Base-by-base conservation (phyloP, 2,888 invertebrate genomes). In the Microplitis manilae region DNA sequence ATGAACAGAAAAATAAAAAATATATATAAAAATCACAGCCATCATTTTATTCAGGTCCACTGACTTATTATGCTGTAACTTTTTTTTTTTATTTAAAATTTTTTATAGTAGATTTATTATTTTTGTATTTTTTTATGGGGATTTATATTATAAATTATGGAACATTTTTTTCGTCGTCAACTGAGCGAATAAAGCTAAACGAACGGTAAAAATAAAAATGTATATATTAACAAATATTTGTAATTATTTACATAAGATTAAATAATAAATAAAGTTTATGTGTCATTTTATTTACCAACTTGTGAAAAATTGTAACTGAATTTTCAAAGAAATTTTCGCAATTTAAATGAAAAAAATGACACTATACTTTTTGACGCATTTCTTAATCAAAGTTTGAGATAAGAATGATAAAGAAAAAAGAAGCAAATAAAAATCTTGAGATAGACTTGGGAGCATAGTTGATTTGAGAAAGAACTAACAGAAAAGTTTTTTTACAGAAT, bases 1-100 rank as follows among this genome's bases (percentile, higher is more conserved):
- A 68, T n/a, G 39, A 68, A 68, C 30, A 6, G n/a, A 62, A 62
- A 17, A 68, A 68, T 20, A 6, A 62, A 62, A 62, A 17, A 62
- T 5, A 62, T 62, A 13, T 9, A 20, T 20, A 68, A 40, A 68
- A 9, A 20, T 62, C 62, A 62, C 62, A n/a, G 5, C 17, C 62
- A 62, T 62, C 17, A 20, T 62, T 62, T 62, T 17, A 62, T 62
- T 62, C 8, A 62, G 20, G 20, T 20, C 62, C 62, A 15, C 62
- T 62, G 62, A 62, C 15, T 6, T 62, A 62, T 62, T 8, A 62
- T 8, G 15, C 62, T 17, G 15, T 20, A 15, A 59, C 8, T 59
- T 62, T 62, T 62, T 62, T 13, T 62, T 7, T 62, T 62, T 62
- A 17, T 62, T 17, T 62, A 2, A 62, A 9, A n/a, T 4, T 62